Base-by-base conservation (phyloP, 2,113 vertebrate species). In the Azemiops feae region DNA sequence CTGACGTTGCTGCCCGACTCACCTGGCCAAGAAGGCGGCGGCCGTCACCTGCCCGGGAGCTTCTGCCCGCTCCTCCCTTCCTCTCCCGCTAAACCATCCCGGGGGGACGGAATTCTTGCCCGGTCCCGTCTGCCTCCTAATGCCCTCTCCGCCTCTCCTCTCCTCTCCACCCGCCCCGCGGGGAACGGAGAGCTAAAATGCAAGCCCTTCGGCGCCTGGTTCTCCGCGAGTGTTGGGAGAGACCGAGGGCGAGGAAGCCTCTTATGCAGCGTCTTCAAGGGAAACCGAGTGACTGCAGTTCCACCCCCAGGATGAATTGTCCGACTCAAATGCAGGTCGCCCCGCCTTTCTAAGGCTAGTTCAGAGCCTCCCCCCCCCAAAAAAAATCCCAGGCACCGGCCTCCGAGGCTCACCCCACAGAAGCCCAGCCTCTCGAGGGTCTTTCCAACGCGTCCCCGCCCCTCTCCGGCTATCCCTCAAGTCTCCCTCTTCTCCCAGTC, bases 11-110 rank as follows among this genome's bases (percentile, higher is more conserved):
- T 55, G 91, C 43, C n/a, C 89, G 89, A 30, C 92, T 91, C 91
- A 90, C 91, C 91, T 96, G 91, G 93, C 34, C 89, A 96, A 91
- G 96, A 43, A 10, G 93, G 95, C 96, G 93, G 95, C 86, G 53
- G 94, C 92, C 54, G 55, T 54, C 90, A 87, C 45, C 81, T 53
- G n/a, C 16, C 39, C 53, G 64, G 18, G 2, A 7, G 89, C 45
- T 85, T 53, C 94, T 7, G 55, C 50, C 60, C 34, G 14, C n/a
- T 27, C 55, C 47, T 34, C 57, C n/a, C 1, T 12, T 10, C 43
- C 23, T 30, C n/a, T 43, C 14, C 2, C 50, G 3, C 3, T 27
- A 85, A 47, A 2, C 22, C 91, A 39, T 5, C 5, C 27, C 27
- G 16, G 52, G 8, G 8, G 3, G 25, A 5, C 18, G 1, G 1